A percentile compares a stretch with the other conserved stretches of the same genome.
Evolutionary conservation across 1,140 invertebrate species (phyloP).

Genomic region (Arion vulgaris): DNA sequence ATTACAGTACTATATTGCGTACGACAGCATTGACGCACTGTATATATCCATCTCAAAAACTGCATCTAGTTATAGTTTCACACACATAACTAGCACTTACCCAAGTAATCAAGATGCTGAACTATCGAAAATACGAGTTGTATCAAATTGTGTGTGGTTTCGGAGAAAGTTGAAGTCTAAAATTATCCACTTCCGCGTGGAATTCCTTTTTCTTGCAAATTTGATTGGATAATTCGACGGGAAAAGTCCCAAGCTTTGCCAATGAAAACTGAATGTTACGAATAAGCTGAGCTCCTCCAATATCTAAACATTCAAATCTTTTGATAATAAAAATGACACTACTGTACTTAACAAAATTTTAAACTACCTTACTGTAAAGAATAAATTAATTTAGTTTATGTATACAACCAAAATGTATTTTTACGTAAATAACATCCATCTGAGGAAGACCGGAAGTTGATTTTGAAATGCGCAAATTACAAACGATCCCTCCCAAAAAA

Average conservation of each 20-base stretch:
- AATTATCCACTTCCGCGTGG: conserved; percentile 2
- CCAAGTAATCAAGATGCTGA: background rate
- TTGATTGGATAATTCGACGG: background rate
- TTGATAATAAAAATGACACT: too few relatives aligned
- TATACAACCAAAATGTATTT: too few relatives aligned
- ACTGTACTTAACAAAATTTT: too few relatives aligned
- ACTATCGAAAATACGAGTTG: background rate
- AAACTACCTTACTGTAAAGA: too few relatives aligned
- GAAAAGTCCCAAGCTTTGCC: background rate
- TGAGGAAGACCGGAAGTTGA: background rate
- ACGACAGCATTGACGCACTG: too few relatives aligned
- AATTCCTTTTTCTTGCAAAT: background rate
- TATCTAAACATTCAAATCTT: too few relatives aligned
- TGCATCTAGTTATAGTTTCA: too few relatives aligned
- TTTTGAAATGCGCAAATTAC: background rate
- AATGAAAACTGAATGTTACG: background rate
- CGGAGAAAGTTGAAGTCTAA: background rate
- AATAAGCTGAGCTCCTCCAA: background rate
- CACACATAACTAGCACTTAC: too few relatives aligned
- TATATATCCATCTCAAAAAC: too few relatives aligned
- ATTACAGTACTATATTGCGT: too few relatives aligned
- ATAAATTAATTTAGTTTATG: too few relatives aligned
- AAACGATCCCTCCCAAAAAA: background rate
- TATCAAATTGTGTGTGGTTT: background rate
- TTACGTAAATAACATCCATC: background rate